A percentile compares a stretch with the other conserved stretches of the same genome.
phyloP scores from a whole-genome alignment of 2,888 invertebrate species.

The Papilio elwesi region DNA sequence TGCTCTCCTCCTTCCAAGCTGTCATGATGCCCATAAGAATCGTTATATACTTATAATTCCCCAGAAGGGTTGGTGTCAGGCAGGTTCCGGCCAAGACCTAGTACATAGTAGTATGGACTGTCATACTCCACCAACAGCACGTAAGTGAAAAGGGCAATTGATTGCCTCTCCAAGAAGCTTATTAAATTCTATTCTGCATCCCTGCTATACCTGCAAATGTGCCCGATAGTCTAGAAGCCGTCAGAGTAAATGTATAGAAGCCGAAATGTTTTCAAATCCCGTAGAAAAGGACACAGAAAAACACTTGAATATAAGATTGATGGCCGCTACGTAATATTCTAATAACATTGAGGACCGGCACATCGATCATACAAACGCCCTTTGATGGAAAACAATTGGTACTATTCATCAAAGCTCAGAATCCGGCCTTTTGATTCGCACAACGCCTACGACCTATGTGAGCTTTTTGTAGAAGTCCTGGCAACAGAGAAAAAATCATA shows the following conservation, averaged over 20 bases:
- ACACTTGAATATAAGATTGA: slow-evolving; percentile 23
- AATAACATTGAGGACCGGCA: neutral
- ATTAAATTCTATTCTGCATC: no score
- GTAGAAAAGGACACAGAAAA: neutral
- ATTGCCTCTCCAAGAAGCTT: no score
- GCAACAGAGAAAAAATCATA: neutral
- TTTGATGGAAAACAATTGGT: slow-evolving; percentile 23
- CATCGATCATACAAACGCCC: slow-evolving; percentile 20
- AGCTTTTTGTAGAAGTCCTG: neutral
- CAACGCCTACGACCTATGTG: neutral
- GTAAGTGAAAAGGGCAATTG: no score
- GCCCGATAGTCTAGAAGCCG: no score
- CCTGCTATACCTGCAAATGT: no score
- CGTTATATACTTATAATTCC: no score
- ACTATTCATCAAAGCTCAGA: slow-evolving; percentile 19
- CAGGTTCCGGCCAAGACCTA: no score
- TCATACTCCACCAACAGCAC: no score
- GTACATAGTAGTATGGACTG: no score
- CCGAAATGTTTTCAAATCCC: neutral
- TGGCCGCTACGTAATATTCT: slow-evolving; percentile 13
- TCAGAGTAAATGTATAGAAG: neutral
- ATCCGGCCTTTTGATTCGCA: slow-evolving; percentile 21
- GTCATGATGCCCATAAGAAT: no score
- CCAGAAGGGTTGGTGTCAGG: no score
- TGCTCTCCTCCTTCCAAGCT: no score